Conservation (phyloP, 2,888 invertebrate genomes). For the Capitulum mitella region DNA sequence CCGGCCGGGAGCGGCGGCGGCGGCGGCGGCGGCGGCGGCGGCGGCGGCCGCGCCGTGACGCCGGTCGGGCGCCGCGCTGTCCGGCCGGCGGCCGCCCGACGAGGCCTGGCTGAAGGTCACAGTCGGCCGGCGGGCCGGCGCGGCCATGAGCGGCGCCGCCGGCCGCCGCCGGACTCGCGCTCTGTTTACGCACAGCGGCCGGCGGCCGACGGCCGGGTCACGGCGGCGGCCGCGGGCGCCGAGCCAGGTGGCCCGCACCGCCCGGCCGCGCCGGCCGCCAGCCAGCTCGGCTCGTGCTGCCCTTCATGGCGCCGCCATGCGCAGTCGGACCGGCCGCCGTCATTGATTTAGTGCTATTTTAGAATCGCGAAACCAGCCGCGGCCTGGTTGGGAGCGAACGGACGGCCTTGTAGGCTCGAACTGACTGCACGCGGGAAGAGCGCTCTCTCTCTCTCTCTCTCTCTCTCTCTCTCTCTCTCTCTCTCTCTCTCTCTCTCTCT, state of each 20-base stretch:
- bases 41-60: neutral
- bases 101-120: neutral
- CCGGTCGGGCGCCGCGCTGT: neutral
- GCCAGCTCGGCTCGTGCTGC: neutral
- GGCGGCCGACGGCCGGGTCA: neutral
- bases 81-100: neutral
- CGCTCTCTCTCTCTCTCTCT: neutral
- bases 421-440: neutral
- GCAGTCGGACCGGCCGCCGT: neutral
- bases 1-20: neutral
- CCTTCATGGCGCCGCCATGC: neutral
- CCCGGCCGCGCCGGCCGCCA: neutral
- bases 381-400: neutral
- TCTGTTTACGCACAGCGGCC: conserved; percentile 3
- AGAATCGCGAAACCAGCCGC: neutral
- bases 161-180: neutral
- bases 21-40: neutral
- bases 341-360: conserved; percentile 19
- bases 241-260: neutral
- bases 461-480: neutral
- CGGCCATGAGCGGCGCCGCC: neutral
- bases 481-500: conserved; percentile 7
- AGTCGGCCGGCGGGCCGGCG: neutral
- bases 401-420: neutral
- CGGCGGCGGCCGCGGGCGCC: neutral